Evolutionary conservation across 1,140 invertebrate genomes (phyloP).

Genomic region (Paraescarpia echinospica): DNA sequence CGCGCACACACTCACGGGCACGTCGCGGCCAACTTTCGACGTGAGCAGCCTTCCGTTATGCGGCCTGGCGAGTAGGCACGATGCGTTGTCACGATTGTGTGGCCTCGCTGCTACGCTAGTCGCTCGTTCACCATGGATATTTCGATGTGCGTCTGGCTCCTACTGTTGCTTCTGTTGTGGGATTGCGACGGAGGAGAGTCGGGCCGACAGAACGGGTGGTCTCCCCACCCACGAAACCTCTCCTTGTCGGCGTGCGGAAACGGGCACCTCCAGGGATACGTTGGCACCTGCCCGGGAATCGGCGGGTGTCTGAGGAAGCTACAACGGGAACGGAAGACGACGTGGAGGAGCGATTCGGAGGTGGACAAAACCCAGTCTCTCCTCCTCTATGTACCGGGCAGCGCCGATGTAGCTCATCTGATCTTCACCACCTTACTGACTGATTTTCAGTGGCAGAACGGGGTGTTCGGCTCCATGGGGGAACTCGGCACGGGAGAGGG

Average conservation of each 20-base stretch:
- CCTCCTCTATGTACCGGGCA: background rate
- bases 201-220: background rate
- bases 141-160: background rate
- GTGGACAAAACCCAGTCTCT: background rate
- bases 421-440: slow-evolving; percentile 13
- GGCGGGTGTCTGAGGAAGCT: background rate
- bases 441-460: slow-evolving; percentile 9
- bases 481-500: slow-evolving; percentile 17
- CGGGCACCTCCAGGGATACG: slow-evolving; percentile 10
- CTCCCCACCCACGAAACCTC: background rate
- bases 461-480: slow-evolving; percentile 11
- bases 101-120: background rate
- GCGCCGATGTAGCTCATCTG: slow-evolving; percentile 8
- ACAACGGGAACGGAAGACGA: background rate
- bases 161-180: background rate
- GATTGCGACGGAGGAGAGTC: background rate
- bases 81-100: background rate
- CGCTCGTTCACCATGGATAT: background rate
- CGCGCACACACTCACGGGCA: background rate
- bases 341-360: background rate
- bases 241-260: background rate
- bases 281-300: background rate
- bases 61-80: background rate
- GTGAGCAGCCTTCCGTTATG: background rate
- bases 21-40: background rate